phyloP scores from a whole-genome alignment of 1,140 invertebrate species.

The Scaptomyza graminum region DNA sequence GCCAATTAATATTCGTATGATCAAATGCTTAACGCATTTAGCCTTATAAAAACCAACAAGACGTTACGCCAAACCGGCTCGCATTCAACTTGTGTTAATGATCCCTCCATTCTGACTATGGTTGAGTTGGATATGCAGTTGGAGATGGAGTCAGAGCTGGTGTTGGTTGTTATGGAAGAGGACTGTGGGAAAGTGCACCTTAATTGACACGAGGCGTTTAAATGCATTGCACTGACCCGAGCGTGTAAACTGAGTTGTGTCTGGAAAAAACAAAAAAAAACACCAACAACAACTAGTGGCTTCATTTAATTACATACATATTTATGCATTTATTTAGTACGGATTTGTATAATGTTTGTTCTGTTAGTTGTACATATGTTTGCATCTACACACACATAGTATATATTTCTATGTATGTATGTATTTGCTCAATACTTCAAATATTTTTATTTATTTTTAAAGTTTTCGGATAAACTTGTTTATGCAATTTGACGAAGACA shows the following conservation, averaged over 20 bases:
- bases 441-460: conserved; percentile 33
- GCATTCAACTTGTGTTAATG: conserved; percentile 77
- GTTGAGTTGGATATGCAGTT: neutral
- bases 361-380: conserved; percentile 37
- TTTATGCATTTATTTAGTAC: conserved; percentile 76
- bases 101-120: conserved; percentile 47
- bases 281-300: conserved; percentile 46
- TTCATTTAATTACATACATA: conserved; percentile 64
- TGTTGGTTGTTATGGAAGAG: conserved; percentile 4
- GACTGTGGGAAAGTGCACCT: conserved; percentile 70
- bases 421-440: conserved; percentile 48
- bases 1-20: conserved; percentile 82
- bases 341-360: conserved; percentile 40
- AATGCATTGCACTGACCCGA: conserved; percentile 48
- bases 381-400: conserved; percentile 10
- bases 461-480: conserved; percentile 43
- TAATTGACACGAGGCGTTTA: conserved; percentile 71
- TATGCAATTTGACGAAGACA: conserved; percentile 51
- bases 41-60: conserved; percentile 80
- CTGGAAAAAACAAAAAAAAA: conserved; percentile 22
- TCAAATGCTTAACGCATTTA: conserved; percentile 82
- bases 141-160: conserved; percentile 1
- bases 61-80: conserved; percentile 64
- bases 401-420: conserved; percentile 4
- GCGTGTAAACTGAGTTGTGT: too few relatives aligned